Base-by-base conservation (phyloP, 2,113 vertebrate genomes). In the Athene noctua region DNA sequence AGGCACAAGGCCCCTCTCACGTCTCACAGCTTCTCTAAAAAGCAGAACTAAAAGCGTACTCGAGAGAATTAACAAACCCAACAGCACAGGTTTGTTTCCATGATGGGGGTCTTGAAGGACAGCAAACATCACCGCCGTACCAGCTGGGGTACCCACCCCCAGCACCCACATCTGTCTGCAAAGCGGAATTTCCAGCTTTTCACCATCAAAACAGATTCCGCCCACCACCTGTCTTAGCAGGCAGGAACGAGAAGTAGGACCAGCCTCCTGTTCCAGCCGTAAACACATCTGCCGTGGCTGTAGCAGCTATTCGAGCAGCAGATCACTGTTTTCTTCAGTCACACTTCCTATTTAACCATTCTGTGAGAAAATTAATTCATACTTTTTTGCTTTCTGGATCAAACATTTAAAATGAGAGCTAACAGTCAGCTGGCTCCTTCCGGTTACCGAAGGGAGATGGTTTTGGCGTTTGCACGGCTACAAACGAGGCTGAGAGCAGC, bases 71-170 rank as follows among this genome's bases (percentile, higher is more conserved):
- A n/a, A 34, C 6, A 75, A 75, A 40, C 12, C 15, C 68, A 16
- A 38, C 27, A 38, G 52, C 0, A 2, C 61, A 46, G 22, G 46
- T 34, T 51, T 46, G 46, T 27, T 74, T 51, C 34, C 44, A 44
- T 2, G 2, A 19, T 7, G 36, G 3, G 44, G 21, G 32, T 32
- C 68, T n/a, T 5, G 20, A 22, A 59, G 46, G 32, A 44, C 32
- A 44, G 15, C 68, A 68, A 34, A 46, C 11, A 1, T 3, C 3
- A 1, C 1, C 3, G 38, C 46, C 15, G 0, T 10, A 26, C 26
- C 65, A 36, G 40, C 18, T 5, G 18, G 22, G 44, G 15, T 40
- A 40, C 21, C 26, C 7, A 23, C 44, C 18, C 19, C 42, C 49
- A 44, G 49, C 51, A 44, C 19, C 51, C 81, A 19, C 26, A 5